Base-by-base conservation (phyloP, 53 echinoderm and acorn worm genomes). In the Luidia sarsii region DNA sequence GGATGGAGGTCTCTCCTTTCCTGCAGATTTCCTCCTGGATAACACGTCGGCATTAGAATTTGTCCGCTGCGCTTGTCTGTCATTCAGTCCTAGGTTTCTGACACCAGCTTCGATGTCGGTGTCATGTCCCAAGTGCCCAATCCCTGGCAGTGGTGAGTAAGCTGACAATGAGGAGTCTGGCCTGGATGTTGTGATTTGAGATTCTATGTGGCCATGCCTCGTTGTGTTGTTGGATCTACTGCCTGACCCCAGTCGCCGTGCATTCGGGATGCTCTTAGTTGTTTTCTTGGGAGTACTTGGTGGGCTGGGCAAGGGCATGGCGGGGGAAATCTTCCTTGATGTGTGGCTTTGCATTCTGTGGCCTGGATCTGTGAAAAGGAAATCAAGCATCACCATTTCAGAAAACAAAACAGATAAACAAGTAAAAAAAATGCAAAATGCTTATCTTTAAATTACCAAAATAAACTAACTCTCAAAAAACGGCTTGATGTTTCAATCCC, bases 131-230 rank as follows among this genome's bases (percentile, higher is more conserved):
- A 55, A 50, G 18, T 50, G 68, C 37, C 86, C 86, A 57, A 86
- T 86, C 30, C 68, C 46, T 2, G 86, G 86, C 20, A 86, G 50
- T 27, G 86, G 86, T 7, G 36, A 28, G 36, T 86, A 86, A 20
- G 49, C 39, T 48, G 86, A 67, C 21, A 86, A 66, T 1, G 80
- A 24, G 60, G 86, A 86, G 13, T 70, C 60, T 29, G 86, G 86
- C 20, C 80, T 57, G 33, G 74, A 61, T 3, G 52, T 65, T 64
- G 35, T 51, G 6, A 7, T n/a, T 19, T 28, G 62, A 29, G 33
- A 27, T 8, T 33, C 39, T 10, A 2, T 79, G 16, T 52, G 3
- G 50, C 22, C 49, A 35, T 16, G 33, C 16, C 19, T 15, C 4
- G 69, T 53, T 25, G 27, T 2, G 22, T 16, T 30, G 25, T 15